These are phyloP conservation scores for Ernsta delagoae DNA, from an alignment of 2,888 invertebrate genomes.

Conservation along the genomic window DNA sequence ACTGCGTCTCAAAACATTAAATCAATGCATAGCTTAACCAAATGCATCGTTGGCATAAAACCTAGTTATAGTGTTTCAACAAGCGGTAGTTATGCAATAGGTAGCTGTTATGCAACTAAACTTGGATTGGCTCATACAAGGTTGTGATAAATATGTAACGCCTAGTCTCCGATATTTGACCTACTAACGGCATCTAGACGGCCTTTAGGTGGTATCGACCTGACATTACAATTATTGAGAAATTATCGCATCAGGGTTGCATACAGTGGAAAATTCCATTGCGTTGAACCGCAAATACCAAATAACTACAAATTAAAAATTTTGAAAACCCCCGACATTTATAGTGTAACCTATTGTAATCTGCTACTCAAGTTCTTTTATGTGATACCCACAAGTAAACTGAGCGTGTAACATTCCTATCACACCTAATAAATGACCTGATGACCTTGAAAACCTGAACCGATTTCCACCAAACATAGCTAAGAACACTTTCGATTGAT, in stretches of 20 bases:
- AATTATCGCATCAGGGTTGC: slow-evolving; percentile 28
- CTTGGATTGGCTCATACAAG: slow-evolving; percentile 56
- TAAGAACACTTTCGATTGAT: no score
- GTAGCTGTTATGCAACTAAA: slow-evolving; percentile 56
- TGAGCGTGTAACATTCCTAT: no score
- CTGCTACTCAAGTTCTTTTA: no score
- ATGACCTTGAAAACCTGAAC: no score
- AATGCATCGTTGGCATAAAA: slow-evolving; percentile 51
- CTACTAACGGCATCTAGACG: slow-evolving; percentile 59
- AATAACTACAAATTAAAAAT: no score
- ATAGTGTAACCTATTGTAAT: no score
- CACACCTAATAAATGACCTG: no score
- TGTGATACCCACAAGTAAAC: no score
- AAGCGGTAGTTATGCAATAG: slow-evolving; percentile 54
- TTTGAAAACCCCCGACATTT: no score
- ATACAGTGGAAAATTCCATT: neutral
- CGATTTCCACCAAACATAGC: no score
- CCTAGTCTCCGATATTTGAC: slow-evolving; percentile 63
- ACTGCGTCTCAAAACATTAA: slow-evolving; percentile 18
- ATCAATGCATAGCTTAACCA: slow-evolving; percentile 26
- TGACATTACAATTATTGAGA: slow-evolving; percentile 36
- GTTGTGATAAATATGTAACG: slow-evolving; percentile 59
- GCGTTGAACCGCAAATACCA: neutral
- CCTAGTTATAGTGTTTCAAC: slow-evolving; percentile 51
- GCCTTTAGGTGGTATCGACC: slow-evolving; percentile 45